Evolutionary conservation across 2,113 vertebrate genomes (phyloP).

Genomic region (Jaculus jaculus): DNA sequence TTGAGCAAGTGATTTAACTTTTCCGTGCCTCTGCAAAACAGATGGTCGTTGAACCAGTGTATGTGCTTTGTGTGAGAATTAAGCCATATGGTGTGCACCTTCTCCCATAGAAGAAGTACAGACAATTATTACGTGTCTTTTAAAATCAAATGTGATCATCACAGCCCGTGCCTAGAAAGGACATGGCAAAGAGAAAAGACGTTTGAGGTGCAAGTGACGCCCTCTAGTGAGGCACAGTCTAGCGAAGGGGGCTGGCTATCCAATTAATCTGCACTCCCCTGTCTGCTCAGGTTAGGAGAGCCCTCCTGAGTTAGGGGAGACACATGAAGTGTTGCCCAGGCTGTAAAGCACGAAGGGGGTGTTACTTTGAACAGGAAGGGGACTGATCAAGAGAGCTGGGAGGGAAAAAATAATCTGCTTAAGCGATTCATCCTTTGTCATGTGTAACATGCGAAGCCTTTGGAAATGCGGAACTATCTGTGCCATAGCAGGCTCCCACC

Average conservation of each 20-base stretch:
- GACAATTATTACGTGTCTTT: background rate
- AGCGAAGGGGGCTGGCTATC: conserved; percentile 20
- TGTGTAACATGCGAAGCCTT: background rate
- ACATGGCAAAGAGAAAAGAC: background rate
- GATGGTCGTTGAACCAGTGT: background rate
- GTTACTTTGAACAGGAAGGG: background rate
- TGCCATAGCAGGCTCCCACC: background rate
- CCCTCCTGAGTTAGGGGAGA: background rate
- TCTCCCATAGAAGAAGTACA: conserved; percentile 1
- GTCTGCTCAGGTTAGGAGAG: conserved; percentile 9
- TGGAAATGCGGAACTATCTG: background rate
- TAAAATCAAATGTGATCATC: background rate
- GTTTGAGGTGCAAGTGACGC: background rate
- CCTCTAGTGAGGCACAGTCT: conserved; percentile 31
- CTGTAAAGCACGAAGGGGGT: background rate
- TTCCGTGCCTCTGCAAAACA: background rate
- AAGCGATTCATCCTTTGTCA: background rate
- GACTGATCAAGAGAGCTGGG: background rate
- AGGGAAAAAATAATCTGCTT: background rate
- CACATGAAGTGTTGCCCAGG: background rate
- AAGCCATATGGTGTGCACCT: background rate
- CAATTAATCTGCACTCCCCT: conserved; percentile 21
- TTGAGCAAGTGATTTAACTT: background rate
- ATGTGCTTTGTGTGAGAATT: background rate
- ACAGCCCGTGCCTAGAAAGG: background rate